phyloP scores from a whole-genome alignment of 2,113 vertebrate genomes.

The Plotosus lineatus region DNA sequence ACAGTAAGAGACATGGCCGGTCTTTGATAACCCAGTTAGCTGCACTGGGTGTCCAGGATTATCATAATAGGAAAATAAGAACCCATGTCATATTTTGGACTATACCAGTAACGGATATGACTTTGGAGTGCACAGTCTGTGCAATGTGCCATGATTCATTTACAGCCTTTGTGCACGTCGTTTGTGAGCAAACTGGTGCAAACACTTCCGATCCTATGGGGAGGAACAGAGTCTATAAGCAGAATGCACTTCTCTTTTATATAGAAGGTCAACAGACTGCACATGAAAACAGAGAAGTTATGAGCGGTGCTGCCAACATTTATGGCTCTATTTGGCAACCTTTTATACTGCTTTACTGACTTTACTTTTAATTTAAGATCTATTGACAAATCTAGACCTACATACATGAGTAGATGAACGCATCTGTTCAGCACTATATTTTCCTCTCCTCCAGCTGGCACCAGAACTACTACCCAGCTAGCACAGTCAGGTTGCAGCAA shows the following conservation, averaged over 20 bases:
- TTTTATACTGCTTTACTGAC: background rate
- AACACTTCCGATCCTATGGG: background rate
- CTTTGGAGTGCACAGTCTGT: background rate
- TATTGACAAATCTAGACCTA: background rate
- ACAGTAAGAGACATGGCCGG: no score
- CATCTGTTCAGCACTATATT: background rate
- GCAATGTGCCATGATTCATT: background rate
- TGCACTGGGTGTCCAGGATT: background rate
- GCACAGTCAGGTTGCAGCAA: no score
- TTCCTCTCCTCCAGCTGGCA: background rate
- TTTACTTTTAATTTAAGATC: background rate
- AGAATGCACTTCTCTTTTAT: constrained; percentile 8
- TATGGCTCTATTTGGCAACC: background rate
- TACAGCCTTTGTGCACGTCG: background rate
- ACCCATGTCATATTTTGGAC: background rate
- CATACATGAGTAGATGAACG: background rate
- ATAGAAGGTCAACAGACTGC: constrained; percentile 7
- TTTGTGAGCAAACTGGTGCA: no score
- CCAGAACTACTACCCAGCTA: background rate
- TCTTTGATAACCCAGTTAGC: no score
- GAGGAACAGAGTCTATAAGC: constrained; percentile 22
- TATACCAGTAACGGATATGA: background rate
- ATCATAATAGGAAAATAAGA: background rate
- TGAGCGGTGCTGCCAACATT: background rate
- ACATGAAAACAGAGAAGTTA: background rate